Conservation (phyloP, 2,113 vertebrate species). For the Prietella phreatophila region DNA sequence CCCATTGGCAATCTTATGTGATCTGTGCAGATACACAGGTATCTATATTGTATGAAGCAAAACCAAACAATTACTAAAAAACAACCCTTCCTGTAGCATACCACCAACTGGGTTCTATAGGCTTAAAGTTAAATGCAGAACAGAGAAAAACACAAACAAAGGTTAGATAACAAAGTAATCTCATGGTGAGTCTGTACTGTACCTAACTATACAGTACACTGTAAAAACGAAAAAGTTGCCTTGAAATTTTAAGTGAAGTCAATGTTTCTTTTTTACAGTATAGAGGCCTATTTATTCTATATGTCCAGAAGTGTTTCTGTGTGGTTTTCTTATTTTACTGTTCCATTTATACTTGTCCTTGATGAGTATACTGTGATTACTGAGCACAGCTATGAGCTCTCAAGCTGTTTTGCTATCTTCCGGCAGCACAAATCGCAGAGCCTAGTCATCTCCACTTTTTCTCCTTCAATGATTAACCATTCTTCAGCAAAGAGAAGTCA, state of each 20-base stretch:
- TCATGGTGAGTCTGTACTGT: neutral
- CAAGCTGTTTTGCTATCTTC: slow-evolving; percentile 35
- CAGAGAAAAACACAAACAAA: slow-evolving; percentile 18
- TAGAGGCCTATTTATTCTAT: slow-evolving; percentile 4
- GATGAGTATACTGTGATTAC: slow-evolving; percentile 51
- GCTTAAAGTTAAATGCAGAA: slow-evolving; percentile 4
- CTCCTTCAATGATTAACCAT: slow-evolving; percentile 11
- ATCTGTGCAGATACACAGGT: neutral
- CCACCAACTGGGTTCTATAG: neutral
- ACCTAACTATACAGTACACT: neutral
- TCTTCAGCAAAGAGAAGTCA: slow-evolving; percentile 13
- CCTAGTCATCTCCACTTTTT: slow-evolving; percentile 22
- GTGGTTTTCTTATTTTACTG: slow-evolving; percentile 28
- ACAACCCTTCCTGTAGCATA: neutral
- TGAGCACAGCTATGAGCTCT: slow-evolving; percentile 32
- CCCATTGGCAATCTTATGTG: neutral
- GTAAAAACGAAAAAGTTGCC: too few relatives aligned
- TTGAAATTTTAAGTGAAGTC: too few relatives aligned
- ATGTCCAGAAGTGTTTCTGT: slow-evolving; percentile 31
- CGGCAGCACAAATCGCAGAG: slow-evolving; percentile 22
- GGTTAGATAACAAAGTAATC: slow-evolving; percentile 17
- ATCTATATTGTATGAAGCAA: neutral
- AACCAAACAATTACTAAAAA: neutral
- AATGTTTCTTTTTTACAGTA: too few relatives aligned
- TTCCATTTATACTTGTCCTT: slow-evolving; percentile 46